Percentiles rank a stretch among this genome's conserved stretches.
These are phyloP conservation scores for Calameuta pallipes DNA, from an alignment of 2,888 invertebrate species.

Conservation along the genomic window DNA sequence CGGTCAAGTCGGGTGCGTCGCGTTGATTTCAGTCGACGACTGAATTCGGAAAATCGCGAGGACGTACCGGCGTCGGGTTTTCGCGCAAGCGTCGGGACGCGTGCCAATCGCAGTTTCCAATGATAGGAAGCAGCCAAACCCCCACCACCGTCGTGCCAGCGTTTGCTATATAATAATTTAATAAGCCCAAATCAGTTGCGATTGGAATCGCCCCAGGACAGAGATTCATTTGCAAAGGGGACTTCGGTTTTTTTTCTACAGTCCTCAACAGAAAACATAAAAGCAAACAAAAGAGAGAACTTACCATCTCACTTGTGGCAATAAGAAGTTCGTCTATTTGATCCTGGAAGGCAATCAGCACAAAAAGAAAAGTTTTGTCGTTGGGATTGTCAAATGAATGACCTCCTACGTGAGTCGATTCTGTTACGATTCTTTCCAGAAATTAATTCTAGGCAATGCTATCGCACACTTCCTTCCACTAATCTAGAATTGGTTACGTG, in stretches of 20 bases:
- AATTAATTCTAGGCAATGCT: background rate
- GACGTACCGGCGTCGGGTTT: conserved; percentile 30
- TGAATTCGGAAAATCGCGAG: conserved; percentile 38
- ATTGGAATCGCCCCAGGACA: background rate
- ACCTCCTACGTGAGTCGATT: background rate
- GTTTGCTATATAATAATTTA: background rate
- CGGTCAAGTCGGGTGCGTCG: conserved; percentile 14
- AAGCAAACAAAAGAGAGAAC: background rate
- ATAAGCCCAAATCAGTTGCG: background rate
- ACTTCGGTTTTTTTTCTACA: background rate
- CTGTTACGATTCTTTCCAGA: background rate
- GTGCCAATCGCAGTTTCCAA: conserved; percentile 24
- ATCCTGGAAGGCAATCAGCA: background rate
- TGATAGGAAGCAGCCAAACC: background rate
- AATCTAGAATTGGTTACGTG: background rate
- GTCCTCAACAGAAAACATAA: background rate
- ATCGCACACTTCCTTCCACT: background rate
- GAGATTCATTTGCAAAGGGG: background rate
- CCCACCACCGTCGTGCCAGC: background rate
- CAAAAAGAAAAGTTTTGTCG: background rate
- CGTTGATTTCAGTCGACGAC: conserved; percentile 42
- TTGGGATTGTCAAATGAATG: background rate
- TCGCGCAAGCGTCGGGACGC: conserved; percentile 41
- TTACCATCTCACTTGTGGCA: background rate
- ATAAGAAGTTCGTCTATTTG: background rate